Evolutionary conservation across 2,888 invertebrate species (phyloP).

Genomic region (Trilocha varians): DNA sequence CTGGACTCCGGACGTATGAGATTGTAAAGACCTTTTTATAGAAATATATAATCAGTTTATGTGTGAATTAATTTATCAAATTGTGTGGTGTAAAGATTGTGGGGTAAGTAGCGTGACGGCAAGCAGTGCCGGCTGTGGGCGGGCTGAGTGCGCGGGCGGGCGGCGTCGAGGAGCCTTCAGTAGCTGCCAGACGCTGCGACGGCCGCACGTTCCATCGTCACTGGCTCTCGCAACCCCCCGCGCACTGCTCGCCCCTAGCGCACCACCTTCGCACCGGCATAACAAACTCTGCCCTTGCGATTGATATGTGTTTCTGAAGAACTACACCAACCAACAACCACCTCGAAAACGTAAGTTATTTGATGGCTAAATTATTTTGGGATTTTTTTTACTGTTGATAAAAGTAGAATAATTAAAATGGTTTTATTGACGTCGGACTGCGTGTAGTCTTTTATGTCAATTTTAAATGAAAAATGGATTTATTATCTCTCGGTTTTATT

Average conservation of each 20-base stretch:
- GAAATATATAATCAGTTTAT: constrained; percentile 16
- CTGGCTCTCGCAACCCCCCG: constrained; percentile 19
- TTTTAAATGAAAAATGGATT: too few relatives aligned
- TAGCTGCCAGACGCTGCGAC: constrained; percentile 51
- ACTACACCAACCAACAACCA: constrained; percentile 18
- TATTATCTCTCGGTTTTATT: too few relatives aligned
- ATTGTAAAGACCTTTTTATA: too few relatives aligned
- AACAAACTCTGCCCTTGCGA: constrained; percentile 17
- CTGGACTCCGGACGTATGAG: too few relatives aligned
- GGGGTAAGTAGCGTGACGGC: constrained; percentile 57
- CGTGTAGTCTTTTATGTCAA: too few relatives aligned
- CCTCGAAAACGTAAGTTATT: constrained; percentile 29
- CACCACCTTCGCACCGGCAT: constrained; percentile 12
- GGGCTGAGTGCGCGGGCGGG: constrained; percentile 40
- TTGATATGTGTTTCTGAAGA: constrained; percentile 38
- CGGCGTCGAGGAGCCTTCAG: constrained; percentile 48
- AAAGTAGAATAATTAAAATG: too few relatives aligned
- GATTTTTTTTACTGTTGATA: neutral
- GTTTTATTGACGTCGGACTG: too few relatives aligned
- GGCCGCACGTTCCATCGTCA: constrained; percentile 54
- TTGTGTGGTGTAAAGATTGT: constrained; percentile 53
- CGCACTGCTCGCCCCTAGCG: constrained; percentile 21
- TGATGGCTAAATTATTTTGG: neutral
- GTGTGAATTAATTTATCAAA: constrained; percentile 37
- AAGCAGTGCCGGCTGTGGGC: constrained; percentile 40